phyloP scores from a whole-genome alignment of 2,888 invertebrate genomes.

The Hedychridium roseum region DNA sequence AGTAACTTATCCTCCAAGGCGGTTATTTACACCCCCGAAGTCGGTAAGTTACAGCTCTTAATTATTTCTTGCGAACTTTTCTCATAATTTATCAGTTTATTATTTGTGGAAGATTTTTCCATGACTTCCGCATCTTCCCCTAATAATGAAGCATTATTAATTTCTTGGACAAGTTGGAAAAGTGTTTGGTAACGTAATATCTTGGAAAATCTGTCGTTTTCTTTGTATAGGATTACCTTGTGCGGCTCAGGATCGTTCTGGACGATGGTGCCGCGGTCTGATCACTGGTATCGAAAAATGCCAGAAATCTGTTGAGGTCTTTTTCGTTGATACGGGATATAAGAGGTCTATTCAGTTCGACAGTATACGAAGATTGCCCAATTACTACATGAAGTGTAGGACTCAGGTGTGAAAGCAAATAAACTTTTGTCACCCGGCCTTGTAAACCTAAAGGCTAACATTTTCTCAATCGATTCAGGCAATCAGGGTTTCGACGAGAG shows the following conservation, averaged over 20 bases:
- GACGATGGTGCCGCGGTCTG: conserved; percentile 66
- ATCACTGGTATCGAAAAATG: conserved; percentile 66
- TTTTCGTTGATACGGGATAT: conserved; percentile 73
- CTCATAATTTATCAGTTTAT: not conserved
- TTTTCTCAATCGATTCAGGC: conserved; percentile 41
- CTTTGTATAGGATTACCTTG: conserved; percentile 67
- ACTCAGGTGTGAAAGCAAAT: conserved; percentile 68
- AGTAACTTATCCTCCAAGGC: conserved; percentile 23
- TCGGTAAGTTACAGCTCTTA: no score
- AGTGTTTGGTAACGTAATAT: not conserved
- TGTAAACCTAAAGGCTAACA: conserved; percentile 1
- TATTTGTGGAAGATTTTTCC: not conserved
- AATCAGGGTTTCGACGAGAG: conserved; percentile 44
- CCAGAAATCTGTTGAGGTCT: conserved; percentile 66
- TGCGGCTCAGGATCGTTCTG: conserved; percentile 62
- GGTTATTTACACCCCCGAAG: no score
- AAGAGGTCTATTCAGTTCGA: conserved; percentile 65
- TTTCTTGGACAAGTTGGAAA: not conserved
- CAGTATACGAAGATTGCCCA: conserved; percentile 65
- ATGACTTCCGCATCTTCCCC: not conserved
- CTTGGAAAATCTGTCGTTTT: conserved; percentile 1
- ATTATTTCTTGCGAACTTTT: no score
- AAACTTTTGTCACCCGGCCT: no score
- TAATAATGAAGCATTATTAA: not conserved
- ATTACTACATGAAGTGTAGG: conserved; percentile 64